Evolutionary conservation across 2,888 invertebrate species (phyloP).

Genomic region (Philopedon plagiatum): DNA sequence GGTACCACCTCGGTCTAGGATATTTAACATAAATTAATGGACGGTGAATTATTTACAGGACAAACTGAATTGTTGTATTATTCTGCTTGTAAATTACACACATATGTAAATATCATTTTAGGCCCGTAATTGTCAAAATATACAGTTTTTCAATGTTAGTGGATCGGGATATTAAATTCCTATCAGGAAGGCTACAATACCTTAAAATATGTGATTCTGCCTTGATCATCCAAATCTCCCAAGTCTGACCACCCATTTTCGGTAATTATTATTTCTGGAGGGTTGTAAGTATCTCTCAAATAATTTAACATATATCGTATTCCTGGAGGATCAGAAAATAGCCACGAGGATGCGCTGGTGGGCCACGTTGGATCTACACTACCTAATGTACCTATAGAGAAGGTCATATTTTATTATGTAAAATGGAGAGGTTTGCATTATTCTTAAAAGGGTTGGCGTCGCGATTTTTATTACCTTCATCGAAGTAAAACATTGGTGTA

Average conservation of each 20-base stretch:
- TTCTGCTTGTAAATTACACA: too few relatives aligned
- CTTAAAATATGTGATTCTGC: constrained; percentile 15
- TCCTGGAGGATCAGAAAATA: constrained; percentile 1
- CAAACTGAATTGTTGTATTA: too few relatives aligned
- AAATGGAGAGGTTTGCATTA: too few relatives aligned
- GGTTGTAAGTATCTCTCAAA: constrained; percentile 1
- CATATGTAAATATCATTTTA: too few relatives aligned
- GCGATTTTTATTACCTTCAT: background rate
- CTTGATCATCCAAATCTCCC: constrained; percentile 21
- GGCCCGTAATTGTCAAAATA: too few relatives aligned
- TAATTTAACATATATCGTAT: constrained; percentile 3
- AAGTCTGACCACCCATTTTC: constrained; percentile 25
- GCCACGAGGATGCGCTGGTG: background rate
- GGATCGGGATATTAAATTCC: too few relatives aligned
- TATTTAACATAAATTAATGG: too few relatives aligned
- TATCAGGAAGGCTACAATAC: too few relatives aligned
- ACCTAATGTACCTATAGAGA: background rate
- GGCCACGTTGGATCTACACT: constrained; percentile 2
- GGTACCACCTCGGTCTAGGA: background rate
- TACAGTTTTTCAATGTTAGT: too few relatives aligned
- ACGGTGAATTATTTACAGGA: too few relatives aligned
- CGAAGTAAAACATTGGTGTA: background rate
- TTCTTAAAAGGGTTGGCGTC: too few relatives aligned
- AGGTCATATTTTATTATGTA: background rate
- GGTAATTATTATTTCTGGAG: constrained; percentile 22